A percentile compares a stretch with the other conserved stretches of the same genome.
These are phyloP conservation scores for Melanaphis sacchari DNA, from an alignment of 1,140 invertebrate species.

Conservation along the genomic window DNA sequence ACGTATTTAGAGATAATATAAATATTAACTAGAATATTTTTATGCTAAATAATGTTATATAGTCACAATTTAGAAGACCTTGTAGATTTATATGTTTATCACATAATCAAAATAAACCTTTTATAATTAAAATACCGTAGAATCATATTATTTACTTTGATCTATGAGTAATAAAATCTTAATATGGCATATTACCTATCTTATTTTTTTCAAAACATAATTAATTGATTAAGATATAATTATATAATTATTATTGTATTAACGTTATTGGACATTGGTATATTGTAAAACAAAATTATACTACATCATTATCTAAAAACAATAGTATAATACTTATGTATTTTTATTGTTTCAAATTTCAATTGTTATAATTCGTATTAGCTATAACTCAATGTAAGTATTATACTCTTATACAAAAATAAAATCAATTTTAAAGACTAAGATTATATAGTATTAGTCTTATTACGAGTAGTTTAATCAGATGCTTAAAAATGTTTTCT, in stretches of 20 bases:
- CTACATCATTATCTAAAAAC: neutral
- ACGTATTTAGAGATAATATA: neutral
- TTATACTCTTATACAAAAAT: neutral
- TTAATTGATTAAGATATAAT: neutral
- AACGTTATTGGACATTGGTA: neutral
- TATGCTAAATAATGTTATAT: neutral
- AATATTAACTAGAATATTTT: neutral
- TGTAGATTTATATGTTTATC: conserved; percentile 8
- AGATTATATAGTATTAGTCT: neutral
- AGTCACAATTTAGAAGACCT: neutral
- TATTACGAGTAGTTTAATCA: neutral
- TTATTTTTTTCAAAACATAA: conserved; percentile 14
- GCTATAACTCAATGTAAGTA: too few species aligned
- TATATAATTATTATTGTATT: conserved; percentile 6
- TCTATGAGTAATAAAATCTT: conserved; percentile 1
- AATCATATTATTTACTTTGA: neutral
- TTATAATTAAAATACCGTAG: neutral
- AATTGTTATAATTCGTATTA: neutral
- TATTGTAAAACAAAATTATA: neutral
- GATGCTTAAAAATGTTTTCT: neutral
- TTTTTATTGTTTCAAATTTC: neutral
- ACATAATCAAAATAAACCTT: neutral
- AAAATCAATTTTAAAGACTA: neutral
- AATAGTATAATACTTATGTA: neutral
- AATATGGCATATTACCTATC: neutral